Conservation (phyloP, 2,113 vertebrate species). For the Daboia siamensis region DNA sequence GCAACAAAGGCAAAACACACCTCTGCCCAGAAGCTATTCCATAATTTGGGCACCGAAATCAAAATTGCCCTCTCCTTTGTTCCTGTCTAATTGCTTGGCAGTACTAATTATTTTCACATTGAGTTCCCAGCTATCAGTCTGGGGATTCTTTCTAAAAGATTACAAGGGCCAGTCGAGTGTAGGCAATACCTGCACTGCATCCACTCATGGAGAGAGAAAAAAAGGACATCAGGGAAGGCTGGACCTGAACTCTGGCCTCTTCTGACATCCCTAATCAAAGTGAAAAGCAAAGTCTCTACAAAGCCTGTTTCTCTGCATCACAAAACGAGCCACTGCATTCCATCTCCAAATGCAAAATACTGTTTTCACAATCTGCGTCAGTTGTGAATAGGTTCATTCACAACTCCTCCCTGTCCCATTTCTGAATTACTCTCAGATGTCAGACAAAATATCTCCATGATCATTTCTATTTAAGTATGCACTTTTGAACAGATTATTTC, state of each 20-base stretch:
- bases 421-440: background rate
- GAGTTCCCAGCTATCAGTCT: background rate
- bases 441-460: background rate
- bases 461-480: background rate
- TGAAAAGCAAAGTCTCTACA: background rate
- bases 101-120: background rate
- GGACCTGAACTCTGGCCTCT: background rate
- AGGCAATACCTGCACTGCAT: too few relatives aligned
- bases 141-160: background rate
- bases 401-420: background rate
- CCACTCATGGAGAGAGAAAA: background rate
- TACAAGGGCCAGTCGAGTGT: background rate
- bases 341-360: background rate
- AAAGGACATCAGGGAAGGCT: too few relatives aligned
- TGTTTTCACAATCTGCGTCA: background rate
- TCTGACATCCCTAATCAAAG: background rate
- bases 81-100: background rate
- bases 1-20: background rate
- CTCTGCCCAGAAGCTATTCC: background rate
- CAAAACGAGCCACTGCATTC: background rate
- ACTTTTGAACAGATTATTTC: background rate
- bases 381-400: background rate
- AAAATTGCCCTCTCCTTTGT: background rate
- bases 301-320: background rate
- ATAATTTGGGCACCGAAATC: background rate